Conservation (phyloP, 2,888 invertebrate genomes). For the Arge pagana region DNA sequence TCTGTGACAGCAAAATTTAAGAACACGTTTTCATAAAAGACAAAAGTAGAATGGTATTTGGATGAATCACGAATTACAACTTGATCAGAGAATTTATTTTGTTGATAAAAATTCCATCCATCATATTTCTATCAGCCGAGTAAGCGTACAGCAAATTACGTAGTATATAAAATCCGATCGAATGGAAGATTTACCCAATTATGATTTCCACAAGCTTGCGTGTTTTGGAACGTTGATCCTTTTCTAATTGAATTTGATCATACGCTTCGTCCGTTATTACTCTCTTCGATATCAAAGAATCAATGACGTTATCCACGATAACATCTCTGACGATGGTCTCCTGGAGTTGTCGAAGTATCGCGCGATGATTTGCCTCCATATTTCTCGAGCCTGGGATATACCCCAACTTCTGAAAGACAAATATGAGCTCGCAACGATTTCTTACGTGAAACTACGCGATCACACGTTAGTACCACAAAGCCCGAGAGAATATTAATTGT, state of each 20-base stretch:
- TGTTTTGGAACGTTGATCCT: not conserved
- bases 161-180: not conserved
- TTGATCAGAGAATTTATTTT: too few relatives aligned
- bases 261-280: not conserved
- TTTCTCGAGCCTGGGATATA: too few relatives aligned
- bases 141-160: too few relatives aligned
- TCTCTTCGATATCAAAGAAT: not conserved
- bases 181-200: not conserved
- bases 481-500: too few relatives aligned
- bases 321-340: not conserved
- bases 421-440: too few relatives aligned
- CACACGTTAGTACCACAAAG: too few relatives aligned
- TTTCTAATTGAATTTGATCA: not conserved
- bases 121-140: too few relatives aligned
- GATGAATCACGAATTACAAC: too few relatives aligned
- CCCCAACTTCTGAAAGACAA: too few relatives aligned
- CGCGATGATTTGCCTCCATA: constrained; percentile 2
- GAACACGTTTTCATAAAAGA: not conserved
- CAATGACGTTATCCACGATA: not conserved
- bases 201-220: not conserved
- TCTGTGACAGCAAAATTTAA: constrained; percentile 37
- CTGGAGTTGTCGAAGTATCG: constrained; percentile 6
- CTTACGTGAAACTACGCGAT: too few relatives aligned
- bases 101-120: too few relatives aligned
- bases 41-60: too few relatives aligned